Base-by-base conservation (phyloP, 2,888 invertebrate species). In the Harmothoe impar region DNA sequence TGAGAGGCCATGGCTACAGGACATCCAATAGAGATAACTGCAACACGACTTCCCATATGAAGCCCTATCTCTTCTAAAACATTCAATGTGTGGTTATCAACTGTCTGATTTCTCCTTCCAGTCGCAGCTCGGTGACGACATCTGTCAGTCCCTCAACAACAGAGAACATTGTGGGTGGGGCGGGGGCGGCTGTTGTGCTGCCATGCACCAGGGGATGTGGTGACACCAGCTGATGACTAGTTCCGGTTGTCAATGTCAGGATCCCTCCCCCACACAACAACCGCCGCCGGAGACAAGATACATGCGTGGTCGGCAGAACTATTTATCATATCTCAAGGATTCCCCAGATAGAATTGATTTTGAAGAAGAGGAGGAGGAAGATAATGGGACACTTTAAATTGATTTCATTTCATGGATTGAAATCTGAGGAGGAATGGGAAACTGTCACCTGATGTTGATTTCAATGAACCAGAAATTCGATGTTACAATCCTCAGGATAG, bases 131-230 rank as follows among this genome's bases (percentile, higher is more conserved):
- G 92, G 93, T 10, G 94, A 95, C 90, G 93, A 93, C 0, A 93
- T 93, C 85, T 95, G 95, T 91, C 94, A 95, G 86, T 93, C 92
- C 1, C 91, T 90, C 10, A 94, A 95, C 92, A 95, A 95, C 92
- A 92, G 94, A 12, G 92, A 91, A 17, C 89, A 92, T 68, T 95
- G 95, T 91, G 86, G 91, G 15, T 95, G 94, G 94, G 95, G 94
- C 90, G 94, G 94, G 0, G 95, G 95, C 0, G 95, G 94, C 90
- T 95, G 95, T 77, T 95, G 95, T 91, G 84, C 92, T 10, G 94
- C 94, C 0, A 94, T 94, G 0, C 93, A 35, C 91, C 91, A 17
- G 93, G 91, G 12, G 93, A 93, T 20, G n/a, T 90, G 15, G 94
- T 94, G 20, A 85, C 91, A 0, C 92, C 93, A 10, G 92, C 94